Base-by-base conservation (phyloP, 2,888 invertebrate species). In the Lithophane ornitopus region DNA sequence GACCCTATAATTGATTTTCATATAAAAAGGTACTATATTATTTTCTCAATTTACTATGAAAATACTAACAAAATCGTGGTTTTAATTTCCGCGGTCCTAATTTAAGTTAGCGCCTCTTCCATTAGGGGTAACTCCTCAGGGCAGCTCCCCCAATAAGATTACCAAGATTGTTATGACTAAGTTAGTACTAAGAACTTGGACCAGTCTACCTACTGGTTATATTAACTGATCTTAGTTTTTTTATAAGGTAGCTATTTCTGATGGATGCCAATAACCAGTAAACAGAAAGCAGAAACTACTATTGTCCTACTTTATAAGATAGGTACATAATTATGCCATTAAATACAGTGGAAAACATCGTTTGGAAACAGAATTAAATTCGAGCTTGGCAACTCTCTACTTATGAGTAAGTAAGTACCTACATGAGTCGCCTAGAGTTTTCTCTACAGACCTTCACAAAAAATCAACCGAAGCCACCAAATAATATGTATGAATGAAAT, bases 121-220 rank as follows among this genome's bases (percentile, higher is more conserved):
- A 85, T 81, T 85, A 71, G 41, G 56, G 34, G 12, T 61, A 49
- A 52, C 56, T 70, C 41, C 70, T 85, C 69, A 69, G 61, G 82
- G 71, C 22, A 65, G 68, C 70, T 72, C 44, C 16, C 7, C 9
- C 59, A 81, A 72, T 66, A 58, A 65, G 75, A 84, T 84, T 81
- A 74, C 69, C 52, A 41, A 71, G 76, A 81, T 75, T 75, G 81
- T 71, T 82, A 76, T 81, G 68, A 71, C 71, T 71, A 80, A 84
- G 66, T 81, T 84, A 72, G n/a, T 65, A 46, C 59, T 49, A 22
- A 39, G 46, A 76, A 76, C 16, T 81, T 67, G 52, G 54, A 16
- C 22, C 19, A 14, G 28, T 41, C 26, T 58, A 49, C 19, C 46
- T 12, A 44, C 41, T 49, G n/a, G 3, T 34, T 22, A 74, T 44